Evolutionary conservation across 2,113 vertebrate species (phyloP).

Genomic region (Galemys pyrenaicus): DNA sequence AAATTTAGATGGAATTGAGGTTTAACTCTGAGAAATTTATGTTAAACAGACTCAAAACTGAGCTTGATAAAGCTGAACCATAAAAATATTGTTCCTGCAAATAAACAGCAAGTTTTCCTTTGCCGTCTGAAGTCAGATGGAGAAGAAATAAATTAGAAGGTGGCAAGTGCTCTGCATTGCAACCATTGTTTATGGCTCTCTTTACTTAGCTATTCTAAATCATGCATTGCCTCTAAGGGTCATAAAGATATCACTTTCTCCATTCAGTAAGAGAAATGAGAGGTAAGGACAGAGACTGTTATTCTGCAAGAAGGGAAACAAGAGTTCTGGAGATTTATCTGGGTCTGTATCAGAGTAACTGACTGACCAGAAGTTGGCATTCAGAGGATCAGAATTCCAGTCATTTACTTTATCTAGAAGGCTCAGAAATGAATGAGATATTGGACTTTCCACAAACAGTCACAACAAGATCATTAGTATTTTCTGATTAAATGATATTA

Average conservation of each 20-base stretch:
- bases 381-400: slow-evolving; percentile 40
- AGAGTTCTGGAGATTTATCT: slow-evolving; percentile 58
- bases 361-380: slow-evolving; percentile 33
- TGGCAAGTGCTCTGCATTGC: slow-evolving; percentile 23
- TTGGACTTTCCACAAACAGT: slow-evolving; percentile 36
- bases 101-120: slow-evolving; percentile 68
- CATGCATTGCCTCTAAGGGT: slow-evolving; percentile 62
- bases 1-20: slow-evolving; percentile 50
- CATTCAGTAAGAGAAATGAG: slow-evolving; percentile 63
- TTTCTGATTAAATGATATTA: slow-evolving; percentile 39
- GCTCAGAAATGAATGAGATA: slow-evolving; percentile 20
- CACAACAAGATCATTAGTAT: background rate
- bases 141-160: slow-evolving; percentile 76
- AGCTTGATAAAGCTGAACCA: slow-evolving; percentile 60
- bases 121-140: slow-evolving; percentile 59
- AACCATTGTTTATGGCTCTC: slow-evolving; percentile 68
- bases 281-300: slow-evolving; percentile 59
- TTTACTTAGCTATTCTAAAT: slow-evolving; percentile 76
- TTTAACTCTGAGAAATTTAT: slow-evolving; percentile 67
- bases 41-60: slow-evolving; percentile 65
- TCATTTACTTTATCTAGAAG: background rate
- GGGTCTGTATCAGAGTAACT: background rate
- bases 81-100: slow-evolving; percentile 75
- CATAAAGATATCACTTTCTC: slow-evolving; percentile 75
- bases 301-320: slow-evolving; percentile 66